Percentiles rank a stretch among this genome's conserved stretches.
Evolutionary conservation across 2,797 vertebrate species (phyloP).

Genomic region (Danionella dracula): DNA sequence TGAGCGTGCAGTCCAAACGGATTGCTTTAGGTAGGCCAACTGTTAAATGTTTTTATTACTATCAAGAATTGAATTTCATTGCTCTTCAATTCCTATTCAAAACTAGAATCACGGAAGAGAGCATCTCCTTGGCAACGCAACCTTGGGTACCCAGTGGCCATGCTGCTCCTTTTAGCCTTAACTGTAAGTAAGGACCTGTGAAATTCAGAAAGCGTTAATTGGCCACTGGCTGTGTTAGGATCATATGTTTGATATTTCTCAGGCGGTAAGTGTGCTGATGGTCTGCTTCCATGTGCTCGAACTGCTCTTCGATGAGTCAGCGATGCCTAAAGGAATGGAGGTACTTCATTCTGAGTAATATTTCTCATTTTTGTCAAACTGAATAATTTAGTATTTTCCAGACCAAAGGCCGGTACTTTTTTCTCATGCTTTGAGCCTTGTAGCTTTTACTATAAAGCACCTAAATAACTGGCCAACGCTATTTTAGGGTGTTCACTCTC

Average conservation of each 20-base stretch:
- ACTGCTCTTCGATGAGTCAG: constrained; percentile 88
- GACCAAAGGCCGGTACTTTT: too few relatives aligned
- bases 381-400: too few relatives aligned
- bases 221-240: too few relatives aligned
- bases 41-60: not conserved
- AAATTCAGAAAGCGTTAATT: not conserved
- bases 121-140: constrained; percentile 95
- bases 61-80: not conserved
- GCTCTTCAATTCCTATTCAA: not conserved
- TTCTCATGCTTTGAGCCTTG: too few relatives aligned
- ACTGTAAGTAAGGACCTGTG: constrained; percentile 67
- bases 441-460: too few relatives aligned
- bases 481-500: too few relatives aligned
- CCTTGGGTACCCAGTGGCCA: constrained; percentile 89
- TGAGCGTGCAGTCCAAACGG: constrained; percentile 74
- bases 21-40: constrained; percentile 74
- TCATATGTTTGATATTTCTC: not conserved
- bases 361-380: too few relatives aligned
- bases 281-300: constrained; percentile 93
- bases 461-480: too few relatives aligned
- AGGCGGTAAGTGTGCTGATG: constrained; percentile 90
- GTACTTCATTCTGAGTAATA: constrained; percentile 60
- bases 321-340: constrained; percentile 93
- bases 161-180: constrained; percentile 84
- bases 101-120: constrained; percentile 80